Conservation (phyloP, 1,140 invertebrate species). For the Zeugodacus cucurbitae region DNA sequence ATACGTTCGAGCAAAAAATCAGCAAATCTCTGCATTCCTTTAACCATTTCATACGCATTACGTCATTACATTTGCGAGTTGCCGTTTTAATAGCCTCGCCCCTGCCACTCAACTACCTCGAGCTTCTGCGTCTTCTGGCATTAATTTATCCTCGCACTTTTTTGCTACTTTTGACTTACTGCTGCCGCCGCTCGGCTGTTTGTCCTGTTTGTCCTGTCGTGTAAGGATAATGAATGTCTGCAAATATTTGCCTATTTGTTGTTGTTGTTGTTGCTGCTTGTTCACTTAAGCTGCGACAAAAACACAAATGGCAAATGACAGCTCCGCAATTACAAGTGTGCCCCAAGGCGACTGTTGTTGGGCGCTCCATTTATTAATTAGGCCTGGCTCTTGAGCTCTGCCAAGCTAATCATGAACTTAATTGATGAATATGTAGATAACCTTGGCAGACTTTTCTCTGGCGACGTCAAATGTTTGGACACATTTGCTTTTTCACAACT, state of each 20-base stretch:
- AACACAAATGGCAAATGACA: conserved; percentile 10
- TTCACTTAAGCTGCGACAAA: background rate
- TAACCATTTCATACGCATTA: background rate
- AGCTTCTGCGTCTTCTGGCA: background rate
- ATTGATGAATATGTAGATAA: conserved; percentile 11
- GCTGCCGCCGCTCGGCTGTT: background rate
- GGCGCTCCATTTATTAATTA: background rate
- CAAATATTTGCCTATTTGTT: background rate
- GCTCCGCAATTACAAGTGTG: background rate
- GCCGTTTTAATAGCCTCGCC: background rate
- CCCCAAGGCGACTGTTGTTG: background rate
- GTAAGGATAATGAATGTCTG: conserved; percentile 1
- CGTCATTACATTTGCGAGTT: no score
- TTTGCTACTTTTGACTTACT: background rate
- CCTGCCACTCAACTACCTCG: background rate
- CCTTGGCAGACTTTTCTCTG: background rate
- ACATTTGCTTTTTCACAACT: background rate
- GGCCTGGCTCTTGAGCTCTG: background rate
- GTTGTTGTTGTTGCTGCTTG: background rate
- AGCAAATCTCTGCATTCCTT: background rate
- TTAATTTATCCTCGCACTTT: background rate
- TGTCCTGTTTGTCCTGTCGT: background rate
- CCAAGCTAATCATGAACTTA: background rate
- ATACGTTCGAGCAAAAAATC: background rate
- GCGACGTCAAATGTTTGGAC: background rate